phyloP scores from a whole-genome alignment of 2,888 invertebrate genomes.

The Thelaira solivaga region DNA sequence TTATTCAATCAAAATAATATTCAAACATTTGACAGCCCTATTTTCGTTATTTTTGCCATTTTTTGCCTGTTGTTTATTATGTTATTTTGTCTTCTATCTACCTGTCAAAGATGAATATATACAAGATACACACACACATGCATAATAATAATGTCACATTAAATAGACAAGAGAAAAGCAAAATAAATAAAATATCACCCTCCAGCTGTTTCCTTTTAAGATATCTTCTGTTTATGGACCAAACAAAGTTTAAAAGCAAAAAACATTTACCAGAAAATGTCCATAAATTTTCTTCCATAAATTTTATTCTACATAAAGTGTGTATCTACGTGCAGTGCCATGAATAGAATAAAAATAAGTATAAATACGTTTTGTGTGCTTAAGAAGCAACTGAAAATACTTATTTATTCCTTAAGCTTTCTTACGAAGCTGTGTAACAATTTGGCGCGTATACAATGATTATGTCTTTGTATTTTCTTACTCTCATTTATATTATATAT shows the following conservation, averaged over 20 bases:
- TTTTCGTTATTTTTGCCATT: too few species aligned
- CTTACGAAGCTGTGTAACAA: conserved; percentile 27
- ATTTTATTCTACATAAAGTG: not conserved
- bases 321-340: not conserved
- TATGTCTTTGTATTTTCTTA: conserved; percentile 12
- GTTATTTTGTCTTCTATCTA: not conserved
- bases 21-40: too few species aligned
- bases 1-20: too few species aligned
- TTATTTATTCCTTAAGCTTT: conserved; percentile 8
- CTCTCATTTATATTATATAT: conserved; percentile 8
- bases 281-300: conserved; percentile 29
- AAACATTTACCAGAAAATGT: conserved; percentile 45
- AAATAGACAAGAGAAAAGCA: not conserved
- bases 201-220: conserved; percentile 38
- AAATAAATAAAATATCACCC: conserved; percentile 11
- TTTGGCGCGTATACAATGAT: conserved; percentile 52
- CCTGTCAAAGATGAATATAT: conserved; percentile 3
- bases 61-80: too few species aligned
- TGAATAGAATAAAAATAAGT: not conserved
- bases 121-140: not conserved
- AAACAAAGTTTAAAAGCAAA: conserved; percentile 55
- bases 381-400: not conserved
- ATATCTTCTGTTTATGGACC: conserved; percentile 54
- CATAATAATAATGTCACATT: not conserved
- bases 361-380: not conserved